Base-by-base conservation (phyloP, 2,797 vertebrate genomes). In the Rhadinocentrus ornatus region DNA sequence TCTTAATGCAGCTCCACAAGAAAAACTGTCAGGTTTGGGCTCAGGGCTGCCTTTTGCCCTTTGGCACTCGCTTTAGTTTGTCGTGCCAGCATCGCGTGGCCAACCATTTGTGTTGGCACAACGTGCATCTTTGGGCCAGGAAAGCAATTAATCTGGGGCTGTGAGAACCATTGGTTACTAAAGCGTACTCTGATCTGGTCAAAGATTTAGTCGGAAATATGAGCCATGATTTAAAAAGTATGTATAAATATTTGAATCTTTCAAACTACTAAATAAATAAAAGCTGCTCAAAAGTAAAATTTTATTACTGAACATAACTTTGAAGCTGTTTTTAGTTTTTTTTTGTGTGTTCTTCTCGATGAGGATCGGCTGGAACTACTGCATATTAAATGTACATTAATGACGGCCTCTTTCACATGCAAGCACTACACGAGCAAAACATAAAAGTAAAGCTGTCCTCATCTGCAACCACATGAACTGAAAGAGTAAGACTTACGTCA, bases 91-190 rank as follows among this genome's bases (percentile, higher is more conserved):
- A 77, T 86, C 62, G 80, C 72, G 74, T 89, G 88, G 82, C 81
- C 80, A 48, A 75, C 79, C 84, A 78, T 93, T 93, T 91, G 79
- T 78, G 68, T 92, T 93, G 92, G 91, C 92, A 90, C 79, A 39
- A 69, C 62, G 53, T 77, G 53, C 71, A 81, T 87, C 90, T 86
- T 77, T 84, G 62, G 75, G 56, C 66, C 74, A 89, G 87, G 81
- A 81, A 88, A 87, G 80, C 71, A 74, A 81, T 88, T 89, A 87
- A 88, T 91, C 82, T 86, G 55, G 79, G 57, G 62, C 68, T 75
- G 80, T 81, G 80, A 74, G 76, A 73, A 77, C 82, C 62, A 62
- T 35, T 72, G 69, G 84, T 74, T 71, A 84, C 78, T 66, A 66
- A 82, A 80, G 77, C 83, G 86, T 67, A 75, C 53, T 48, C 66